Evolutionary conservation across 2,888 invertebrate species (phyloP).

Genomic region (Blastobasis lacticolella): DNA sequence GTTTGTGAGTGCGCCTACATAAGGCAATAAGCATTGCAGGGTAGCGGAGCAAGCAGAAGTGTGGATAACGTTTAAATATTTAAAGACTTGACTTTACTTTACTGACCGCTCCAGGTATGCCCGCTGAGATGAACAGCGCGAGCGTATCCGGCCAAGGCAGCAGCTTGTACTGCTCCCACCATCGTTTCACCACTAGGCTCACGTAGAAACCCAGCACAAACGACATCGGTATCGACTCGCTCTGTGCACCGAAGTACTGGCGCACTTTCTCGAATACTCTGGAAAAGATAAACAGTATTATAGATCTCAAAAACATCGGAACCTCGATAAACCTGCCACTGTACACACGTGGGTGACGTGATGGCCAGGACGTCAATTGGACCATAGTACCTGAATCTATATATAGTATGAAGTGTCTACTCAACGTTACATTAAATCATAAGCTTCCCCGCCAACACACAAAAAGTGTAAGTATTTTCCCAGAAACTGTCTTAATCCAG

Average conservation of each 20-base stretch:
- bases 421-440: too few species aligned
- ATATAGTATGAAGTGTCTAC: too few species aligned
- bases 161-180: conserved; percentile 96
- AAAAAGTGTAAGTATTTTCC: too few species aligned
- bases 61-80: too few species aligned
- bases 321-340: neutral
- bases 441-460: too few species aligned
- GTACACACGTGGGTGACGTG: neutral
- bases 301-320: neutral
- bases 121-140: conserved; percentile 92
- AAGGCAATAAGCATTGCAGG: too few species aligned
- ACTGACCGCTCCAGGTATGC: conserved; percentile 92
- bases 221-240: conserved; percentile 94
- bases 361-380: too few species aligned
- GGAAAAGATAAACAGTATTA: conserved; percentile 25
- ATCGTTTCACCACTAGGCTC: conserved; percentile 90
- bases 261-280: conserved; percentile 92
- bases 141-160: conserved; percentile 96
- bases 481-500: too few species aligned
- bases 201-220: conserved; percentile 97
- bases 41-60: too few species aligned
- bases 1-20: too few species aligned
- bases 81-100: conserved; percentile 35
- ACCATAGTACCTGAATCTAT: too few species aligned
- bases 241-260: conserved; percentile 89